These are phyloP conservation scores for Pinna nobilis DNA, from an alignment of 1,140 invertebrate genomes.

Conservation along the genomic window DNA sequence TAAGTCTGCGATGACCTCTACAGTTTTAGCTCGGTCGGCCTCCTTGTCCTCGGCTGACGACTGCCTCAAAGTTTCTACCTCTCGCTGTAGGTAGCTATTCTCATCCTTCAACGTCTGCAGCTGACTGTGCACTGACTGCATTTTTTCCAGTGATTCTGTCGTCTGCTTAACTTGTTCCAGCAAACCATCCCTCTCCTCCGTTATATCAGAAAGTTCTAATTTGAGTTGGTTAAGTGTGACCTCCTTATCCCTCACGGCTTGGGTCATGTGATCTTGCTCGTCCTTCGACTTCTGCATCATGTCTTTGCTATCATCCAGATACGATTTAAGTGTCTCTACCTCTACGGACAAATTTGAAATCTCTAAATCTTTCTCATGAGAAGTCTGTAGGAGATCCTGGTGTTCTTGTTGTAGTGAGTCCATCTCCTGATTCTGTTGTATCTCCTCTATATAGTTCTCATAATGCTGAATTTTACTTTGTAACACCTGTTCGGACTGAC, in stretches of 20 bases:
- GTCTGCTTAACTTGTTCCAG: conserved; percentile 23
- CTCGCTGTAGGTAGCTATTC: conserved; percentile 6
- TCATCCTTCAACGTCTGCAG: conserved; percentile 18
- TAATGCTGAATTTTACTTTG: conserved; percentile 51
- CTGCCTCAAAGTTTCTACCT: conserved; percentile 32
- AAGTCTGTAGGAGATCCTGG: conserved; percentile 44
- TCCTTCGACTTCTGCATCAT: conserved; percentile 38
- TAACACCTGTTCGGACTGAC: conserved; percentile 36
- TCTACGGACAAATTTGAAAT: conserved; percentile 47
- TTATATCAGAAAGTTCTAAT: conserved; percentile 30
- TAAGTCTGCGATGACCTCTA: conserved; percentile 48
- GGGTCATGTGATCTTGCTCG: conserved; percentile 26
- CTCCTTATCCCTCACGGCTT: conserved; percentile 40
- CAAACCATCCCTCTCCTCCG: conserved; percentile 20
- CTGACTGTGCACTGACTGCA: conserved; percentile 29
- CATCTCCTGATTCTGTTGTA: conserved; percentile 46
- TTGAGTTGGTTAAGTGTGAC: conserved; percentile 28
- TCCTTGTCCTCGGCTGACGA: conserved; percentile 29
- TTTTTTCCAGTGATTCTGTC: conserved; percentile 31
- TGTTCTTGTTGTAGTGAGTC: conserved; percentile 46
- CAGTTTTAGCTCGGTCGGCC: conserved; percentile 16
- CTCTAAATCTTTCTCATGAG: conserved; percentile 56
- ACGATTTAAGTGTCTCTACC: conserved; percentile 35
- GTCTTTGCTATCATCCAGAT: conserved; percentile 40
- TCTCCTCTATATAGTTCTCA: conserved; percentile 57